Evolutionary conservation across 1,140 invertebrate genomes (phyloP).

Genomic region (Drosophila bocqueti): DNA sequence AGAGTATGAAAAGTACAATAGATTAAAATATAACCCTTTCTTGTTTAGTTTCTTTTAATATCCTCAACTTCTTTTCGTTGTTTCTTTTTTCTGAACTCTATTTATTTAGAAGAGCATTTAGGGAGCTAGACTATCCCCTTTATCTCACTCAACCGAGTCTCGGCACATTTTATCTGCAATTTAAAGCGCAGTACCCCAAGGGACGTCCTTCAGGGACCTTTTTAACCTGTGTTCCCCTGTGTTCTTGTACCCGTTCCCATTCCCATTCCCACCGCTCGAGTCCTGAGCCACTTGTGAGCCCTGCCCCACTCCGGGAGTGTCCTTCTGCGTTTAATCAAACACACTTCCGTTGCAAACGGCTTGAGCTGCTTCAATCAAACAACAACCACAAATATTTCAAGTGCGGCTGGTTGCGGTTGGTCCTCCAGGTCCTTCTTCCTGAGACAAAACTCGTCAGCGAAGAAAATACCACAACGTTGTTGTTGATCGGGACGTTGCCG

Average conservation of each 20-base stretch:
- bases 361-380: slow-evolving; percentile 81
- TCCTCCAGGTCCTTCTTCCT: slow-evolving; percentile 27
- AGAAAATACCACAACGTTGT: slow-evolving; percentile 75
- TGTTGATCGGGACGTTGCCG: slow-evolving; percentile 44
- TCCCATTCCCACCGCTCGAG: slow-evolving; percentile 21
- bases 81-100: not conserved
- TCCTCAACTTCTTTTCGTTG: not conserved
- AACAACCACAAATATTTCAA: slow-evolving; percentile 82
- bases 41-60: not conserved
- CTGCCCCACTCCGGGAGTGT: slow-evolving; percentile 52
- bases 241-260: not conserved
- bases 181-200: slow-evolving; percentile 44
- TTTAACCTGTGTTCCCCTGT: slow-evolving; percentile 36
- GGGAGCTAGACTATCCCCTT: not conserved
- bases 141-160: not conserved
- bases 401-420: slow-evolving; percentile 60
- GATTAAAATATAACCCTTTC: not conserved
- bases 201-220: slow-evolving; percentile 14
- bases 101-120: slow-evolving; percentile 1
- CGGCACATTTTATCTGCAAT: slow-evolving; percentile 56
- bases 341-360: slow-evolving; percentile 81
- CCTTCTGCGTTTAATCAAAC: slow-evolving; percentile 79
- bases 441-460: slow-evolving; percentile 76
- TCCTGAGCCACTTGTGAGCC: slow-evolving; percentile 17
- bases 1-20: not conserved